Conservation (phyloP, 2,113 vertebrate genomes). For the Bambusicola thoracicus region DNA sequence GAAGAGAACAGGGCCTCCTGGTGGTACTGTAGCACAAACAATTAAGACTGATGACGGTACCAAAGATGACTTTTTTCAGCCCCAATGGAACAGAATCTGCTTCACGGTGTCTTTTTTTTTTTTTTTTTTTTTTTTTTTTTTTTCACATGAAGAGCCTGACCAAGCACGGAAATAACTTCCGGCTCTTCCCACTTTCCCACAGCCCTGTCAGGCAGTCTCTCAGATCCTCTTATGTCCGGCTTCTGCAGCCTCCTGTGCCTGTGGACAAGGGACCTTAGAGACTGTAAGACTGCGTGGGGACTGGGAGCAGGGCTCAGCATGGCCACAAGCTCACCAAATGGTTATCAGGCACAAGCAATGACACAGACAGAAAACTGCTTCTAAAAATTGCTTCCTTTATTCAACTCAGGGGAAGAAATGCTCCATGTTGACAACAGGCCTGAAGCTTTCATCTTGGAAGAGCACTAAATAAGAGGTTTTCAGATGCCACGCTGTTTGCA, state of each 20-base stretch:
- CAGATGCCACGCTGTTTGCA: neutral
- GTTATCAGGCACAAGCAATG: neutral
- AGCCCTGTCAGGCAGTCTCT: neutral
- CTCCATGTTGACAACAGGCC: neutral
- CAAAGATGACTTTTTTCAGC: neutral
- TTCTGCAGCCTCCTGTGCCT: neutral
- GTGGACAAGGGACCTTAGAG: neutral
- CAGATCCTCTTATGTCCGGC: neutral
- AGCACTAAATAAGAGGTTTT: neutral
- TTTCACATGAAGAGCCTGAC: neutral
- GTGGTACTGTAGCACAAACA: neutral
- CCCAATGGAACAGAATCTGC: neutral
- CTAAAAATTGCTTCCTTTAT: neutral
- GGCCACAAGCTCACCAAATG: neutral
- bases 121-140: neutral
- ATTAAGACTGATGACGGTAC: neutral
- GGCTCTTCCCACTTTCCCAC: neutral
- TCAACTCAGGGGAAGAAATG: neutral
- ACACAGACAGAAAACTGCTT: neutral
- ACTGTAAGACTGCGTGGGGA: accelerated
- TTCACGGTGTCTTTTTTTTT: neutral
- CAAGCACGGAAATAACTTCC: neutral
- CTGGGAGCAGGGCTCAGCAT: neutral
- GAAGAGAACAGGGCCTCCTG: neutral
- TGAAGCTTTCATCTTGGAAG: neutral